Conservation (phyloP, 2,888 invertebrate genomes). For the Vesta saturnalis region DNA sequence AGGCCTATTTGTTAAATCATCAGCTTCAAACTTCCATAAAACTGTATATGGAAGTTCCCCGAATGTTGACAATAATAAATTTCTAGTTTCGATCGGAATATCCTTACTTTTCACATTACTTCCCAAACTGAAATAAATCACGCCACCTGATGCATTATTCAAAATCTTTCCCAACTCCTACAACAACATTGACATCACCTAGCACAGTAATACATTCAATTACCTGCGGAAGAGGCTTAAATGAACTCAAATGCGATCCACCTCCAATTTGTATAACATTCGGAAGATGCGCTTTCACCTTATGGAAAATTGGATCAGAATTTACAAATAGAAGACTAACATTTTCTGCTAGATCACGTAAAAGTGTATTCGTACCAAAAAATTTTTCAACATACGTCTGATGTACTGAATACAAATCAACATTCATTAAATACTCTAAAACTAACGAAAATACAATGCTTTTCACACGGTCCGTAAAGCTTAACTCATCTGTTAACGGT, state of each 20-base stretch:
- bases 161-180: background rate
- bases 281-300: no score
- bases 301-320: no score
- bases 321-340: no score
- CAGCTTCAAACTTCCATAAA: background rate
- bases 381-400: no score
- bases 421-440: no score
- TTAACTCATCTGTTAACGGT: conserved; percentile 44
- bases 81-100: background rate
- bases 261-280: no score
- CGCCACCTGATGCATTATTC: background rate
- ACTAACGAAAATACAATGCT: background rate
- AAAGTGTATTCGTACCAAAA: no score
- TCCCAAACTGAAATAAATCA: conserved; percentile 13
- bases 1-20: background rate
- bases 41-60: background rate
- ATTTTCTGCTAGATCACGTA: no score
- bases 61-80: background rate
- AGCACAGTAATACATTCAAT: background rate
- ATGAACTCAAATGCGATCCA: no score
- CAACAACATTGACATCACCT: background rate
- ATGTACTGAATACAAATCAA: no score
- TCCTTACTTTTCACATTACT: background rate
- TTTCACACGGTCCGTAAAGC: conserved; percentile 37
- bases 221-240: background rate